These are phyloP conservation scores for Hydropsyche tenuis DNA, from an alignment of 1,140 invertebrate species.

Conservation along the genomic window DNA sequence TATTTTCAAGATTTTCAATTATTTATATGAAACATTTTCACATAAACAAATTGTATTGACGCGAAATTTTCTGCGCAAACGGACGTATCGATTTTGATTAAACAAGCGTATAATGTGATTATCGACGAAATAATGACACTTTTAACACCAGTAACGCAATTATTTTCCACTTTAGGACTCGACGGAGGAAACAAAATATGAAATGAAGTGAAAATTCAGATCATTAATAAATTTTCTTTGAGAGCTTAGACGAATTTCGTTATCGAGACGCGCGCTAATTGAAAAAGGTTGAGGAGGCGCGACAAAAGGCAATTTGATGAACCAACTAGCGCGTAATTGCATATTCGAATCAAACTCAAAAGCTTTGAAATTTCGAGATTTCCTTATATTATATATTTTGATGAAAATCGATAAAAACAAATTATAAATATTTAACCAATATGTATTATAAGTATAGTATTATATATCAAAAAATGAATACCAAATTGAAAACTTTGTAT, in stretches of 20 bases:
- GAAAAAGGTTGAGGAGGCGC: constrained; percentile 16
- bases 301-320: background rate
- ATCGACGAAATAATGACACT: constrained; percentile 16
- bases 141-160: constrained; percentile 14
- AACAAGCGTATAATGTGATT: background rate
- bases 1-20: too few relatives aligned
- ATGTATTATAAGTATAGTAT: too few relatives aligned
- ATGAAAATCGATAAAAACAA: too few relatives aligned
- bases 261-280: background rate
- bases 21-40: too few relatives aligned
- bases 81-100: constrained; percentile 11
- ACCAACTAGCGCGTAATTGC: background rate
- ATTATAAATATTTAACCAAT: too few relatives aligned
- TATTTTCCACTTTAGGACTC: constrained; percentile 22
- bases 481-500: too few relatives aligned
- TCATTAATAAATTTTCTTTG: constrained; percentile 26
- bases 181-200: background rate
- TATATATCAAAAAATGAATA: too few relatives aligned
- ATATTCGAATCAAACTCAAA: background rate
- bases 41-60: too few relatives aligned
- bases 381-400: too few relatives aligned
- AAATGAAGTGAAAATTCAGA: constrained; percentile 15
- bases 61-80: background rate
- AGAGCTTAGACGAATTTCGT: constrained; percentile 15
- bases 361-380: too few relatives aligned